Conservation (phyloP, 2,888 invertebrate species). For the Deilephila elpenor region DNA sequence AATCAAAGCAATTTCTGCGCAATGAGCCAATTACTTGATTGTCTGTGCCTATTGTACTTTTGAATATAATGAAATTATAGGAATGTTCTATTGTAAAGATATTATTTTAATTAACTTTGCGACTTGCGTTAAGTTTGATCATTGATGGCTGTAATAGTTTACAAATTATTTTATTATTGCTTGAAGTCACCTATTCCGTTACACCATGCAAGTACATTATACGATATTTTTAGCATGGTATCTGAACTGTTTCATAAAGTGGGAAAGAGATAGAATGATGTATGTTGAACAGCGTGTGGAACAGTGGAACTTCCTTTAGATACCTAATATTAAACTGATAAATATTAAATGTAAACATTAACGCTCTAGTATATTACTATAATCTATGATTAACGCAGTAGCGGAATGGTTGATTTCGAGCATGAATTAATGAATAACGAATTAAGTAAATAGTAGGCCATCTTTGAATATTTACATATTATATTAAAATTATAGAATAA, state of each 20-base stretch:
- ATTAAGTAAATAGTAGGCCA: too few relatives aligned
- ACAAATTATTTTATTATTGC: background rate
- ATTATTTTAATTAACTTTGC: background rate
- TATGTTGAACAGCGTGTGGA: background rate
- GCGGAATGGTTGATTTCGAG: too few relatives aligned
- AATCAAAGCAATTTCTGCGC: slow-evolving; percentile 6
- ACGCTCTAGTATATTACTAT: too few relatives aligned
- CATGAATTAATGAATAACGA: too few relatives aligned
- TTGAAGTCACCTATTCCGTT: background rate
- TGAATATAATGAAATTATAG: background rate
- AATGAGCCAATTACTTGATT: background rate
- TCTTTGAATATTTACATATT: too few relatives aligned
- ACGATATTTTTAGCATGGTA: background rate
- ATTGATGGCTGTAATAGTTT: background rate
- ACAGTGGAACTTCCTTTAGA: too few relatives aligned
- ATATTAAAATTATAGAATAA: too few relatives aligned
- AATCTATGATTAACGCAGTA: too few relatives aligned
- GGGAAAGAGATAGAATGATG: background rate
- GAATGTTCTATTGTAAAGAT: background rate
- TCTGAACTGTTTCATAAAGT: background rate
- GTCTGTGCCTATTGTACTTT: background rate
- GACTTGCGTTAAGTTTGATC: background rate
- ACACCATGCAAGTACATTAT: background rate
- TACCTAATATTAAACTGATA: too few relatives aligned
- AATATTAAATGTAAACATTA: too few relatives aligned